Evolutionary conservation across 2,888 invertebrate genomes (phyloP), one percentile per base, ranked within the genome.

Genomic region (Corythucha ciliata): DNA sequence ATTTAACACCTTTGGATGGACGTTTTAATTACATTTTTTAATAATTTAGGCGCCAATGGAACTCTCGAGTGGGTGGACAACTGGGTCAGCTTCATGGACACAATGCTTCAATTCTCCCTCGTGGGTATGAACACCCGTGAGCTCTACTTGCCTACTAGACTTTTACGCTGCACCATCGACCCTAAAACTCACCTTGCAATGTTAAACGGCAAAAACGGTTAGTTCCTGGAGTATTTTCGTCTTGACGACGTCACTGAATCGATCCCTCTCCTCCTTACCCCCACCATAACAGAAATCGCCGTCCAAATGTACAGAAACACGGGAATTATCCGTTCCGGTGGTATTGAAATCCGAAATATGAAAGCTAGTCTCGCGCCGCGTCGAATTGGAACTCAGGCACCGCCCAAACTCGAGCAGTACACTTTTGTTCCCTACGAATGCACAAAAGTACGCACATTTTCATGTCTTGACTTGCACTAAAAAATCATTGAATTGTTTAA

Each of bases 71-170:
- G 94, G 94, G 78, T 78, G 52, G 80, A 81, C 59, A 88, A 94
- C 70, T 98, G 96, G 94, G 80, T 96, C 54, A 82, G 92, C 39
- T 97, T 83, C 71, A 81, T 97, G 70, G 97, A 98, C 68, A 92
- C 92, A 1, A 89, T 97, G 85, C 76, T 98, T 40, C 97, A 98
- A 71, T 90, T 91, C 67, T 79, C 81, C 46, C 86, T 94, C 63
- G 72, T 93, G 58, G 81, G 83, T 47, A 78, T 78, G 60, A 77
- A 81, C 61, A 77, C 81, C 24, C 77, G 85, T 39, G 83, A 87
- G 65, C 74, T 96, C 14, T 84, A 84, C 67, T 70, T 96, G 57
- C 94, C 94, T 1, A 93, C 92, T 25, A 76, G 92, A 54, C 76
- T 96, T 54, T 86, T 88, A 66, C 79, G 80, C 61, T 78, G 82